Evolutionary conservation across 2,888 invertebrate genomes (phyloP), one percentile per base, ranked within the genome.

Genomic region (Stegana nigrithorax): DNA sequence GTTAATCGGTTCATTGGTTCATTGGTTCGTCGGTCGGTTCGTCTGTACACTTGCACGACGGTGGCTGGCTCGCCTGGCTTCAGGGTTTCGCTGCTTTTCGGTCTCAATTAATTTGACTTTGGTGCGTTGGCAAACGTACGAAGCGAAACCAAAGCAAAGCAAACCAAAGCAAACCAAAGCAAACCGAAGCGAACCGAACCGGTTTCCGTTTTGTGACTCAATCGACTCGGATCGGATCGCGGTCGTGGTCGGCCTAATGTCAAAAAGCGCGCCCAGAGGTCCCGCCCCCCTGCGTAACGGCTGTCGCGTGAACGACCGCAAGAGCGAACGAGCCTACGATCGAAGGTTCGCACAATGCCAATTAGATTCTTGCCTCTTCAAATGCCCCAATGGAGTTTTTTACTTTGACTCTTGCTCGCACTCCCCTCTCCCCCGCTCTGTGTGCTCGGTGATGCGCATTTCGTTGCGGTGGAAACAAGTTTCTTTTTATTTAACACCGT

Each of bases 401-500:
- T n/a, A n/a, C n/a, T n/a, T n/a, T n/a, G n/a, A n/a, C n/a, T n/a
- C n/a, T n/a, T n/a, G n/a, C n/a, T n/a, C n/a, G n/a, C n/a, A n/a
- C n/a, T n/a, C n/a, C n/a, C n/a, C n/a, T n/a, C n/a, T n/a, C n/a
- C n/a, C n/a, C n/a, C n/a, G n/a, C n/a, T n/a, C n/a, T n/a, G n/a
- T n/a, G n/a, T n/a, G n/a, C n/a, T n/a, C n/a, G n/a, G n/a, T n/a
- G n/a, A n/a, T n/a, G n/a, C n/a, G n/a, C n/a, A n/a, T n/a, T 39
- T 39, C 39, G 14, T 39, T 39, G n/a, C 39, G 39, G 14, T n/a
- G 2, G 14, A 39, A 39, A 39, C 39, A 14, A 10, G 39, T 39
- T 39, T 39, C 14, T 39, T 53, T 53, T 51, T 42, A 2, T n/a
- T 65, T 67, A 58, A 59, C 53, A 59, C 59, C 63, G 63, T 61